These are phyloP conservation scores for Gymnothorax reevesii DNA, from an alignment of 2,797 vertebrate genomes.

Conservation along the genomic window DNA sequence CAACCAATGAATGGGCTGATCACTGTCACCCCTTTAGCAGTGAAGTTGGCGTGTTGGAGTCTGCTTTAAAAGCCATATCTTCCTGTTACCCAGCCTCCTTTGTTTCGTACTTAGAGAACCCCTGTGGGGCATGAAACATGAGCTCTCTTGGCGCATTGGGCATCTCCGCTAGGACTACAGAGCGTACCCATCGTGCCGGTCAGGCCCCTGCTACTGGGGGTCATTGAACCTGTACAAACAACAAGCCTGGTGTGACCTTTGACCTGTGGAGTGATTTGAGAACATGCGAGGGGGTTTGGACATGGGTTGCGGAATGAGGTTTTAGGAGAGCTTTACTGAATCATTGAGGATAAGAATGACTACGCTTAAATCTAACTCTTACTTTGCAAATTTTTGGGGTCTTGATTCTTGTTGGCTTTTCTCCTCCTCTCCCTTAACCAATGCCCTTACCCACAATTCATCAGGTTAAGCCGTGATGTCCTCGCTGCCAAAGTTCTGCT, in stretches of 20 bases:
- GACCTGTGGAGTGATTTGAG: background rate
- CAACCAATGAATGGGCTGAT: constrained; percentile 13
- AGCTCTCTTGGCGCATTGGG: too few relatives aligned
- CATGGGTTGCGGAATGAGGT: background rate
- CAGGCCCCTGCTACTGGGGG: background rate
- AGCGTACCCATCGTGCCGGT: background rate
- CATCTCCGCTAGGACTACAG: too few relatives aligned
- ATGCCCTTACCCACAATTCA: background rate
- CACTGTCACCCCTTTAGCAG: background rate
- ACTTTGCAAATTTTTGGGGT: background rate
- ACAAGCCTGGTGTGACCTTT: background rate
- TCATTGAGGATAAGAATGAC: background rate
- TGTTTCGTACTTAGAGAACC: background rate
- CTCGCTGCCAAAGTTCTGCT: background rate
- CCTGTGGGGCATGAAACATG: background rate
- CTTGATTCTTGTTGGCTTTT: background rate
- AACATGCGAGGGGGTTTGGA: background rate
- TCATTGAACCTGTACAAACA: too few relatives aligned
- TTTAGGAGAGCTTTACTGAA: background rate
- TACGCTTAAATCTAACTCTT: background rate
- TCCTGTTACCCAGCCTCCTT: background rate
- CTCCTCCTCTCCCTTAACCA: background rate
- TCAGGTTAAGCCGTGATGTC: background rate
- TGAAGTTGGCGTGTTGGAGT: background rate
- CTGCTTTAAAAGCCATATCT: background rate